Percentiles rank a stretch among this genome's conserved stretches.
phyloP scores from a whole-genome alignment of 2,797 vertebrate species.

The Florisuga fusca region DNA sequence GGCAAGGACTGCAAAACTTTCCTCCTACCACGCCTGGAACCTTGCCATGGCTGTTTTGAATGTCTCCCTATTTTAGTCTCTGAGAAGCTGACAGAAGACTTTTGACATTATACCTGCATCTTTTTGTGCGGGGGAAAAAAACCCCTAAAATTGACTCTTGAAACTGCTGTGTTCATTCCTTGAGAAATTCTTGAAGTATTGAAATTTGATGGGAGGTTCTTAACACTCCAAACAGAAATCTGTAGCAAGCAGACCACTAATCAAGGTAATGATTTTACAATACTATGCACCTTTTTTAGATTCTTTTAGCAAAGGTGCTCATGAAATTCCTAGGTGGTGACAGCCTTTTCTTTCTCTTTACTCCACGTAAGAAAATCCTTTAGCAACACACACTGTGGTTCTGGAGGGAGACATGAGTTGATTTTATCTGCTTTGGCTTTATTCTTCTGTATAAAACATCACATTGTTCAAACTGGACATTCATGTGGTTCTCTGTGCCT shows the following conservation, averaged over 20 bases:
- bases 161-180: neutral
- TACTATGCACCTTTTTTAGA: neutral
- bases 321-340: neutral
- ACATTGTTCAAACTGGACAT: neutral
- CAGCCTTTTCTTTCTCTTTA: neutral
- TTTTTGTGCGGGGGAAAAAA: neutral
- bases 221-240: neutral
- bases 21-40: constrained; percentile 27
- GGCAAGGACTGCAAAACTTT: constrained; percentile 42
- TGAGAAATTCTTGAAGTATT: neutral
- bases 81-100: neutral
- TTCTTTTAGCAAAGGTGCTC: neutral
- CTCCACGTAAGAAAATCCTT: neutral
- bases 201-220: neutral
- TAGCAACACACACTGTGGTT: neutral
- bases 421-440: neutral
- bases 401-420: neutral
- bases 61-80: neutral
- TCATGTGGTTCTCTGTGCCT: neutral
- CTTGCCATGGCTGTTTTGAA: neutral
- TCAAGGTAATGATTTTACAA: neutral
- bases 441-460: neutral
- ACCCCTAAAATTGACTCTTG: neutral
- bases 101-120: neutral
- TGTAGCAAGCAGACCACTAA: neutral